Evolutionary conservation across 2,113 vertebrate genomes (phyloP), one percentile per base, ranked within the genome.

Genomic region (Grantiella picta): DNA sequence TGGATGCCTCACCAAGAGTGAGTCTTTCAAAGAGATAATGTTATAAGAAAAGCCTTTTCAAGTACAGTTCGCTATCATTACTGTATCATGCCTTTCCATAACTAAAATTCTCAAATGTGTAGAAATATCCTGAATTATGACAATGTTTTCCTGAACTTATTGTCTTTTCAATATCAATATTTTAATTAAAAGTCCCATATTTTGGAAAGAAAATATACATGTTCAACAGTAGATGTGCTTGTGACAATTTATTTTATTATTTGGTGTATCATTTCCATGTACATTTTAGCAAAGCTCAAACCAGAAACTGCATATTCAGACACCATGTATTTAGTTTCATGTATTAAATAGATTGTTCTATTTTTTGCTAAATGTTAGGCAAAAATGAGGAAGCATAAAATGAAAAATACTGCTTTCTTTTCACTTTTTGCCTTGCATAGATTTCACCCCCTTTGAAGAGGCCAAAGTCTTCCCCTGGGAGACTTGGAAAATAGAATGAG

Each of bases 381-480:
- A 36, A 63, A 93, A 87, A 53, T 73, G 19, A 19, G 23, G 54
- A 77, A 84, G 35, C 38, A 52, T 59, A 70, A 83, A 83, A 88
- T 57, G 23, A 84, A 93, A 75, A 94, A 71, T 52, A 36, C 31
- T 50, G 12, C 50, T 90, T 86, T 63, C 79, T 92, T 83, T 73
- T 86, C 20, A 83, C 17, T 88, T 97, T 86, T 89, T 90, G 45
- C 31, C 35, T 94, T 73, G 22, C 38, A 45, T 75, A 56, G 47
- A 92, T 92, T 94, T 86, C n/a, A 86, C 17, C 28, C n/a, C 3
- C 42, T 94, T 93, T 92, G 86, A 94, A 94, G 89, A 97, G 56
- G 33, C 64, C 64, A 89, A 36, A 73, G 35, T 77, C 12, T 89
- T 97, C 86, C 89, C 68, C 24, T 13, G 24, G 82, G 94, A 92